A percentile compares a stretch with the other conserved stretches of the same genome.
phyloP scores from a whole-genome alignment of 2,797 vertebrate species.

The Gobio occitaniae region DNA sequence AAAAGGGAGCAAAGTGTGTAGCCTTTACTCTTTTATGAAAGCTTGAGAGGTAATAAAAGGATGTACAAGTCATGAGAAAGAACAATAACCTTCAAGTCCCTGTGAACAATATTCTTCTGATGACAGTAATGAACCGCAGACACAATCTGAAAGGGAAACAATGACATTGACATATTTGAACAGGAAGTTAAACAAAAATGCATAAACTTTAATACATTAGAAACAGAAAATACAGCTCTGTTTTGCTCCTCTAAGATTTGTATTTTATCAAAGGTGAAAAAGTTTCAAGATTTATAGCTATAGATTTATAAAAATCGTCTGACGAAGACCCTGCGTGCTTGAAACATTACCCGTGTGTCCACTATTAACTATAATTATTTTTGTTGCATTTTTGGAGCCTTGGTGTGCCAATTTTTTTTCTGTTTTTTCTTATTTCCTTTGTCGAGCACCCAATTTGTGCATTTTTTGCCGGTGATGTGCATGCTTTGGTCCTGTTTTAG shows the following conservation, averaged over 20 bases:
- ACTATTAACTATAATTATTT: no score
- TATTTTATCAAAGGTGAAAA: neutral
- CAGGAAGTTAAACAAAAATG: neutral
- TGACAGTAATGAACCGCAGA: conserved; percentile 95
- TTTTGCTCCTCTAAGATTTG: neutral
- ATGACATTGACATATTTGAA: conserved; percentile 9
- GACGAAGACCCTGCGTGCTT: no score
- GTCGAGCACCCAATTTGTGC: no score
- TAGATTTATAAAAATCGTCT: neutral
- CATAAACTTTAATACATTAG: neutral
- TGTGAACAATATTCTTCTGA: conserved; percentile 93
- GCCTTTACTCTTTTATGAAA: conserved; percentile 13
- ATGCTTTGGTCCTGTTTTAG: no score
- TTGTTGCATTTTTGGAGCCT: no score
- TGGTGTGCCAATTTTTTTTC: no score
- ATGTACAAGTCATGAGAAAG: conserved; percentile 14
- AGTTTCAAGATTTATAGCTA: neutral
- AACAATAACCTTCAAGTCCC: conserved; percentile 89
- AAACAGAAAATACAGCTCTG: neutral
- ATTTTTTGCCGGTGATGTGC: no score
- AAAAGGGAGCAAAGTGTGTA: conserved; percentile 19
- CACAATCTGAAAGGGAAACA: conserved; percentile 80
- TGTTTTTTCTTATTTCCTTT: no score
- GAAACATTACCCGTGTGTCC: no score
- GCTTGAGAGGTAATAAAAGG: conserved; percentile 5